These are phyloP conservation scores for Enchytraeus crypticus DNA, from an alignment of 2,888 invertebrate genomes.

Conservation along the genomic window DNA sequence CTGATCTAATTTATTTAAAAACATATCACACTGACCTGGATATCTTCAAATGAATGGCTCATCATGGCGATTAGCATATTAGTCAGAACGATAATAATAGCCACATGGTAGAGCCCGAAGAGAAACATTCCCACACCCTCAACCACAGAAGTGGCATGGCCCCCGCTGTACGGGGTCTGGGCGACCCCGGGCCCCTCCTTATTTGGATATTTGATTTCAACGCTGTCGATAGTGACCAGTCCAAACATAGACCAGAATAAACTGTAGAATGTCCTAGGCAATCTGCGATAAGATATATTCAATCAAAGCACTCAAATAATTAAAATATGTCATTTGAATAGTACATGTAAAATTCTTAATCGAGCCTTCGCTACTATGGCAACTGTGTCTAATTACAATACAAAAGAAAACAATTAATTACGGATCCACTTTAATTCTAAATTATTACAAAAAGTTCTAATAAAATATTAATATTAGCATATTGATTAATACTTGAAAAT, in stretches of 20 bases:
- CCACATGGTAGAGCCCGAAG: constrained; percentile 58
- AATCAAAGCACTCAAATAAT: too few relatives aligned
- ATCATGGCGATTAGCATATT: constrained; percentile 69
- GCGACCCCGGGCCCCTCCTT: constrained; percentile 19
- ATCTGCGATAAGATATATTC: constrained; percentile 30
- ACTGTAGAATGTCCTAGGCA: constrained; percentile 46
- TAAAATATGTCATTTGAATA: too few relatives aligned
- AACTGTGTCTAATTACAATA: too few relatives aligned
- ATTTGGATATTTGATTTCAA: constrained; percentile 29
- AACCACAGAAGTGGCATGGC: constrained; percentile 32
- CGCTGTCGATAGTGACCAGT: constrained; percentile 41
- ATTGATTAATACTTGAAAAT: too few relatives aligned
- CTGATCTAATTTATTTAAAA: too few relatives aligned
- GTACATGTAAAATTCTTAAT: too few relatives aligned
- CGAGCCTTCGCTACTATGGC: too few relatives aligned
- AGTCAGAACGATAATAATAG: constrained; percentile 63
- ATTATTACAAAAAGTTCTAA: too few relatives aligned
- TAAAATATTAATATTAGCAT: too few relatives aligned
- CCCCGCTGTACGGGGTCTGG: constrained; percentile 19
- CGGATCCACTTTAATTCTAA: too few relatives aligned
- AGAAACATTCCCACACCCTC: constrained; percentile 60
- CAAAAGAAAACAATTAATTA: too few relatives aligned
- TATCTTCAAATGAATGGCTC: constrained; percentile 66
- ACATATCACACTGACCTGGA: constrained; percentile 51
- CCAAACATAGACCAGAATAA: constrained; percentile 50